A percentile compares a stretch with the other conserved stretches of the same genome.
Conservation (phyloP, 2,888 invertebrate genomes). For the Drosophila helvetica region DNA sequence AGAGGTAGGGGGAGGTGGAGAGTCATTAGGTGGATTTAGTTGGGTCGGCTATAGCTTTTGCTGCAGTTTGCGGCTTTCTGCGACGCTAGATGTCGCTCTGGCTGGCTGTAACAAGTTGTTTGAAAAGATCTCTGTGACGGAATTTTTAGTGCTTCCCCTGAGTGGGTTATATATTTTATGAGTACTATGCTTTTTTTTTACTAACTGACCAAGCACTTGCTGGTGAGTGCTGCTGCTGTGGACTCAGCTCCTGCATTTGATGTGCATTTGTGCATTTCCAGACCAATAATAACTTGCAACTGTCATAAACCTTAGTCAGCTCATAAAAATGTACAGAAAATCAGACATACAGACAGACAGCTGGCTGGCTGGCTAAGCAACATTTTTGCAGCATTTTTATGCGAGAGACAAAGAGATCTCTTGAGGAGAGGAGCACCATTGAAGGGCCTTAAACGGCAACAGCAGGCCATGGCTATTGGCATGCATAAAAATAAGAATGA, state of each 20-base stretch:
- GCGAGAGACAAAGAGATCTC: slow-evolving; percentile 16
- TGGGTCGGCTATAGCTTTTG: slow-evolving; percentile 6
- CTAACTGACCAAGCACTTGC: slow-evolving; percentile 10
- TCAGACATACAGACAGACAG: slow-evolving; percentile 56
- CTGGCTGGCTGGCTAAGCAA: slow-evolving; percentile 68
- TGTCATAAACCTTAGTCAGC: slow-evolving; percentile 42
- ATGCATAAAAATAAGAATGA: slow-evolving; percentile 62
- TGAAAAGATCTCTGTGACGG: not conserved
- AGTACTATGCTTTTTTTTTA: slow-evolving; percentile 15
- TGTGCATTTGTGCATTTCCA: slow-evolving; percentile 58
- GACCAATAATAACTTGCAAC: slow-evolving; percentile 42
- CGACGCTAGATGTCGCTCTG: not conserved
- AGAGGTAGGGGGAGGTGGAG: not conserved
- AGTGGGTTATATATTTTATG: slow-evolving; percentile 14
- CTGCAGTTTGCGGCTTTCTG: slow-evolving; percentile 5
- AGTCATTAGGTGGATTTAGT: slow-evolving; percentile 27
- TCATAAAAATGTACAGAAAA: slow-evolving; percentile 47
- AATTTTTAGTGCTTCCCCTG: not conserved
- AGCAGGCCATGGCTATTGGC: slow-evolving; percentile 40
- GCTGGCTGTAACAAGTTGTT: not conserved
- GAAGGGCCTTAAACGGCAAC: slow-evolving; percentile 64
- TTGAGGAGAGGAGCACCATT: slow-evolving; percentile 8
- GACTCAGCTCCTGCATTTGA: slow-evolving; percentile 47
- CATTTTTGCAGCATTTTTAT: slow-evolving; percentile 62
- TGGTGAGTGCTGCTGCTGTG: slow-evolving; percentile 16